Conservation (phyloP, 2,797 vertebrate genomes). For the Pangasius sanitwongsei region DNA sequence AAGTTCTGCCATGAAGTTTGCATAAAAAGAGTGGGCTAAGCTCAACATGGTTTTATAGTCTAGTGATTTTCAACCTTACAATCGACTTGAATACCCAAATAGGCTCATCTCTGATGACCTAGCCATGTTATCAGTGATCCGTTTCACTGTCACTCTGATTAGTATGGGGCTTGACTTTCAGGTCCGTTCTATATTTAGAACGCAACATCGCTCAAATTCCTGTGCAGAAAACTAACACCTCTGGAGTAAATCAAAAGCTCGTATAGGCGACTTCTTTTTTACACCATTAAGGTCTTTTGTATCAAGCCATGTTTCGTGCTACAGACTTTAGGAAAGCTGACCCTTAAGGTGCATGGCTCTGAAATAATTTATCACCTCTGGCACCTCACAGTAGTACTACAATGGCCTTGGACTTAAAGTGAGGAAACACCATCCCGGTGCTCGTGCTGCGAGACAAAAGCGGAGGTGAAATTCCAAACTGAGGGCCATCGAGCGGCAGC, state of each 20-base stretch:
- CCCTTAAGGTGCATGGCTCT: constrained; percentile 35
- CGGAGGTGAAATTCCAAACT: constrained; percentile 62
- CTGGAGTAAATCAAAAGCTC: constrained; percentile 43
- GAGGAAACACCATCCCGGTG: constrained; percentile 56
- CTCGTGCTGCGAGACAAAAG: constrained; percentile 56
- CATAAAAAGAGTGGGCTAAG: constrained; percentile 13
- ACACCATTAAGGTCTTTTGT: constrained; percentile 40
- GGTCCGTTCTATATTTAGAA: constrained; percentile 31
- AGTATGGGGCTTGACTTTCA: background rate
- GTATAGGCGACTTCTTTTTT: constrained; percentile 4
- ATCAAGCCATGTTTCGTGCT: constrained; percentile 35
- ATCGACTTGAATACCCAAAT: background rate
- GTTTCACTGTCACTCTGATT: background rate
- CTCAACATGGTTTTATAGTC: constrained; percentile 18
- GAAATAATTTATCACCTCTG: constrained; percentile 60
- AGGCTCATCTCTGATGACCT: background rate
- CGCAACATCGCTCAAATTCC: constrained; percentile 31
- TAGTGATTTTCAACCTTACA: constrained; percentile 25
- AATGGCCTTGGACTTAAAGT: constrained; percentile 48
- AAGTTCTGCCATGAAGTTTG: background rate
- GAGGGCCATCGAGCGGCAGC: constrained; percentile 21
- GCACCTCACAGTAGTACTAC: constrained; percentile 40
- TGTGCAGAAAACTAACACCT: constrained; percentile 23
- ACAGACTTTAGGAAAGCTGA: constrained; percentile 50
- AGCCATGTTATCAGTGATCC: background rate